Evolutionary conservation across 2,888 invertebrate species (phyloP), one percentile per base, ranked within the genome.

Genomic region (Anarsia innoxiella): DNA sequence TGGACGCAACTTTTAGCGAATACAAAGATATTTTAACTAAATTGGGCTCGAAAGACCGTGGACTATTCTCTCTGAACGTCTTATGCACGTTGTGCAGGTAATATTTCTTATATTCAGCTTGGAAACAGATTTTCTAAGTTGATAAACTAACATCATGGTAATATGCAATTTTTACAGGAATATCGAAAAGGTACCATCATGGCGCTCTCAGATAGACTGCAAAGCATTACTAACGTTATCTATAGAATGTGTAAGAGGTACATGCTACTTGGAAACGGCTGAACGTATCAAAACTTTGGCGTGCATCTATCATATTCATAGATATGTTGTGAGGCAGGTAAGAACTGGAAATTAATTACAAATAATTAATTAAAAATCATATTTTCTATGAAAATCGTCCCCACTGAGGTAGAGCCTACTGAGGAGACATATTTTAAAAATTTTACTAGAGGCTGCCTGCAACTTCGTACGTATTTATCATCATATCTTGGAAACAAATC

Each of bases 71-170:
- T 6, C 45, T 83, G 10, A 83, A 82, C 41, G 67, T 79, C 11
- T 50, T 83, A 2, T 79, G 79, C 53, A 68, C 68, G 41, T 41
- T 83, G 13, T 80, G 78, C 75, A 79, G 83, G 83, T 82, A 57
- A 52, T n/a, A 8, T 19, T 19, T 19, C 19, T 36, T 49, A 10
- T 12, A 8, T 19, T 19, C 8, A 19, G 8, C 19, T 19, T 19
- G 19, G 3, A 19, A n/a, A n/a, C n/a, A n/a, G n/a, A n/a, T 19
- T 19, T 19, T 19, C 8, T 19, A 19, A 19, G 19, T 19, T 19
- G 8, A 3, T 19, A 19, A 19, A 19, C 19, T 8, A 8, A 19
- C 3, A 19, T 5, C 19, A n/a, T n/a, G n/a, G n/a, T n/a, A n/a
- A n/a, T n/a, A n/a, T 19, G 3, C 8, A 19, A 19, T 13, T 12